These are phyloP conservation scores for Diuraphis noxia DNA, from an alignment of 1,140 invertebrate genomes.

Conservation along the genomic window DNA sequence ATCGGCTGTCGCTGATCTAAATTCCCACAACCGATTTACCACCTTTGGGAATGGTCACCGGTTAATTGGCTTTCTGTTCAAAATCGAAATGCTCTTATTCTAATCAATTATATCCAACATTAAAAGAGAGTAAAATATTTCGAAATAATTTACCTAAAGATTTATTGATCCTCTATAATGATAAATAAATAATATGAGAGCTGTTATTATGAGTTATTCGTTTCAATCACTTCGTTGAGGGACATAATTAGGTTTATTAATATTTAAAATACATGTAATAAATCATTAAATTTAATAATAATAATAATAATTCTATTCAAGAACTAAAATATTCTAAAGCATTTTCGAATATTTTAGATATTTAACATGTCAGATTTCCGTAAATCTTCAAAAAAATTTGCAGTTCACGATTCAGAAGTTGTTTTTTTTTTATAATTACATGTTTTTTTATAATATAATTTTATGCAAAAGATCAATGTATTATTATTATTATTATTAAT, in stretches of 20 bases:
- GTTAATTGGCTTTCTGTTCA: neutral
- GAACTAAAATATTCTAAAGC: neutral
- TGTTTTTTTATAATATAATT: no score
- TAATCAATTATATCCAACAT: neutral
- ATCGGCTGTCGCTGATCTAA: neutral
- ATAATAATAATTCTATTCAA: neutral
- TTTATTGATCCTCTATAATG: neutral
- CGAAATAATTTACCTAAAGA: neutral
- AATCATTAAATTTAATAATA: neutral
- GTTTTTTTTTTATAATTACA: no score
- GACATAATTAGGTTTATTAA: neutral
- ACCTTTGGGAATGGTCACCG: conserved; percentile 27
- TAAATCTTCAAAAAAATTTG: neutral
- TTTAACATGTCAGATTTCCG: no score
- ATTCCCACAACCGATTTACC: conserved; percentile 14
- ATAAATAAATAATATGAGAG: neutral
- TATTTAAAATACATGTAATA: neutral
- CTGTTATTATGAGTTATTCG: neutral
- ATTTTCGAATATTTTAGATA: neutral
- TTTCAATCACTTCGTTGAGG: neutral
- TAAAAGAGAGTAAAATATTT: neutral
- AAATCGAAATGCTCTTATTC: neutral
- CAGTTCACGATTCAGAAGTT: neutral
- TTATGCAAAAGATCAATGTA: no score
- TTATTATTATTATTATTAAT: no score